A percentile compares a stretch with the other conserved stretches of the same genome.
Evolutionary conservation across 1,140 invertebrate species (phyloP).

Genomic region (Penaeus japonicus): DNA sequence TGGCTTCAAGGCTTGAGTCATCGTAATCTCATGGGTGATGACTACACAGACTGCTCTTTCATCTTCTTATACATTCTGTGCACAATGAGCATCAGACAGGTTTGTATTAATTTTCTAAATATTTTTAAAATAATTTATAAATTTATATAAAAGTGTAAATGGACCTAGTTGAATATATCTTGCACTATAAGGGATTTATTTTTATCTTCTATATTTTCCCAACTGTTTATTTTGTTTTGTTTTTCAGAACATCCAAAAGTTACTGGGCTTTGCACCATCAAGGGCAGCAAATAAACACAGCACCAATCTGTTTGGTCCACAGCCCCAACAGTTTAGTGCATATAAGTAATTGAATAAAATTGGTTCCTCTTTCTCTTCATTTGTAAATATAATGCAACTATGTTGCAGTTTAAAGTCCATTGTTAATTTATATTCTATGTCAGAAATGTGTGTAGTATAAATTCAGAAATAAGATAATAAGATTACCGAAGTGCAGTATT

Average conservation of each 20-base stretch:
- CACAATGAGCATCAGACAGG: constrained; percentile 98
- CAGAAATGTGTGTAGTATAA: too few species aligned
- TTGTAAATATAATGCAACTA: too few species aligned
- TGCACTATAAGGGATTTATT: background rate
- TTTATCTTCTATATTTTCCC: background rate
- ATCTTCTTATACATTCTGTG: constrained; percentile 99
- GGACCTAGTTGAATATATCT: too few species aligned
- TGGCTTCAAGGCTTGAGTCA: constrained; percentile 98
- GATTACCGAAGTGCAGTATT: too few species aligned
- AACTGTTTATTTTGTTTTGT: constrained; percentile 52
- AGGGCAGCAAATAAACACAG: constrained; percentile 93
- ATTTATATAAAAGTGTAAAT: too few species aligned
- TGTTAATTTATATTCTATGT: too few species aligned
- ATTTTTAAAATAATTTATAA: background rate
- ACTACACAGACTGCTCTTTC: constrained; percentile 99
- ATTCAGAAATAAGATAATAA: too few species aligned
- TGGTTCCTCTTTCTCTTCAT: too few species aligned
- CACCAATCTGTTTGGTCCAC: constrained; percentile 78
- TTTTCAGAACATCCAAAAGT: constrained; percentile 96
- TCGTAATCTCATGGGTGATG: constrained; percentile 92
- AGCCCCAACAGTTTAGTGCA: constrained; percentile 61
- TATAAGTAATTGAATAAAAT: constrained; percentile 14
- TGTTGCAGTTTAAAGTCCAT: too few species aligned
- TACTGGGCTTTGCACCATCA: constrained; percentile 96
- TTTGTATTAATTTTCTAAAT: constrained; percentile 62